A percentile compares a stretch with the other conserved stretches of the same genome.
phyloP scores from a whole-genome alignment of 2,888 invertebrate species.

The Germaria angustata region DNA sequence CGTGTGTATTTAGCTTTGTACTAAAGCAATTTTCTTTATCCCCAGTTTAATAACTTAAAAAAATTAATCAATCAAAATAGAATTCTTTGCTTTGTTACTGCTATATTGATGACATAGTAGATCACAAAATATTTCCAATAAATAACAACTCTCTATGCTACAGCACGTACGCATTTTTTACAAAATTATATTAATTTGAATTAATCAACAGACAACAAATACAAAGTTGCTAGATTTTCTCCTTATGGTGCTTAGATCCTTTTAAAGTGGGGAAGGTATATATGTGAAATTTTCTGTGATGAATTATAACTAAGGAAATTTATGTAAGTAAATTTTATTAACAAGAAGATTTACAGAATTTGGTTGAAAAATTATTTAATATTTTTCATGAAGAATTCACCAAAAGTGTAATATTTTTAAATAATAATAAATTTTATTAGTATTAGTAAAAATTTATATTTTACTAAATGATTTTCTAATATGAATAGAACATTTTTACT shows the following conservation, averaged over 20 bases:
- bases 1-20: no score
- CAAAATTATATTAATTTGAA: conserved; percentile 77
- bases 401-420: no score
- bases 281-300: conserved; percentile 7
- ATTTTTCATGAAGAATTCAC: no score
- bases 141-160: conserved; percentile 8
- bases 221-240: conserved; percentile 30
- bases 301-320: conserved; percentile 56
- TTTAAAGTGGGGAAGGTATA: background rate
- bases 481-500: no score
- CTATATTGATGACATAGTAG: background rate
- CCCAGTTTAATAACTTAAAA: no score
- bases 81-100: background rate
- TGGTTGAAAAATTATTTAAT: background rate
- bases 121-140: background rate
- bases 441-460: no score
- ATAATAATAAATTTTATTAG: no score
- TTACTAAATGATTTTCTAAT: no score
- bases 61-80: background rate
- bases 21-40: no score
- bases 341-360: no score
- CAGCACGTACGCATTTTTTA: conserved; percentile 6
- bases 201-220: conserved; percentile 68
- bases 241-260: no score
- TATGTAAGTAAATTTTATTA: conserved; percentile 56